Percentiles rank a stretch among this genome's conserved stretches.
Evolutionary conservation across 2,113 vertebrate species (phyloP).

Genomic region (Pica pica): DNA sequence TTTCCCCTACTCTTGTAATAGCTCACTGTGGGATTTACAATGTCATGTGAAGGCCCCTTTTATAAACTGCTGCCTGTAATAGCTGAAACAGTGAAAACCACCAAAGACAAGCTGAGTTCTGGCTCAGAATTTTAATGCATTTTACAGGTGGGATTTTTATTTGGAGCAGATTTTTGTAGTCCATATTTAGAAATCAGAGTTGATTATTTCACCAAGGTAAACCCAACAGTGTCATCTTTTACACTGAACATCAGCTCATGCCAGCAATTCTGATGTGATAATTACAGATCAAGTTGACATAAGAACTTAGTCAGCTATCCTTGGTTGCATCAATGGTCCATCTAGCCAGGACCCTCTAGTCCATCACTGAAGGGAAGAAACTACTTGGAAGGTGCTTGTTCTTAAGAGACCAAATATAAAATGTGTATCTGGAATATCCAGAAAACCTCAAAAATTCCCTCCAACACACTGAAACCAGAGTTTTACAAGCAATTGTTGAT

Average conservation of each 20-base stretch:
- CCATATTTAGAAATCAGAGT: not conserved
- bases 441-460: not conserved
- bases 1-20: not conserved
- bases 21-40: slow-evolving; percentile 1
- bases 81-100: slow-evolving; percentile 16
- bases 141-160: not conserved
- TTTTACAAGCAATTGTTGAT: not conserved
- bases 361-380: not conserved
- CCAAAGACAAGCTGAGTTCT: not conserved
- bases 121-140: slow-evolving; percentile 25
- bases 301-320: not conserved
- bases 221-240: not conserved
- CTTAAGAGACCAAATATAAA: not conserved
- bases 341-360: not conserved
- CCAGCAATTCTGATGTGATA: not conserved
- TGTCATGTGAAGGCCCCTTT: not conserved
- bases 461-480: not conserved
- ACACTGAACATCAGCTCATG: not conserved
- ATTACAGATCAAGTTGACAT: not conserved
- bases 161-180: not conserved
- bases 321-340: not conserved
- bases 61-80: slow-evolving; percentile 12
- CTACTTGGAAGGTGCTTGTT: not conserved
- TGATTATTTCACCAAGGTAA: not conserved
- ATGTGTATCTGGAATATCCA: not conserved